These are phyloP conservation scores for Micronycteris hirsuta DNA, from an alignment of 2,113 vertebrate species.

Conservation along the genomic window DNA sequence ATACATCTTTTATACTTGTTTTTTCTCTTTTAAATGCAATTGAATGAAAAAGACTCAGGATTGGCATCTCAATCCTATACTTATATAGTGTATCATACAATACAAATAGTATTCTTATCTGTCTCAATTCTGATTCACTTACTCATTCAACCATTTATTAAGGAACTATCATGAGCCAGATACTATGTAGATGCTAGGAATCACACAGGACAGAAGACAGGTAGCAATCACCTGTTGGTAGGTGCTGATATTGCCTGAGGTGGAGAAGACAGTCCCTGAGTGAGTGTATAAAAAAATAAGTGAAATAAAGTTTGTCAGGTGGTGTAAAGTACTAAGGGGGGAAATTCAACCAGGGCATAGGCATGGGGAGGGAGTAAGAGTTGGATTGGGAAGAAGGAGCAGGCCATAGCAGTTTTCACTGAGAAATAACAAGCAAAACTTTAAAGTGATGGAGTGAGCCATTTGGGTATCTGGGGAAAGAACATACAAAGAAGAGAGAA, in stretches of 20 bases:
- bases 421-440: neutral
- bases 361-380: neutral
- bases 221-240: neutral
- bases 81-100: neutral
- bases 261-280: neutral
- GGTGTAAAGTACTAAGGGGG: neutral
- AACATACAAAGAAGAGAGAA: neutral
- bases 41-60: neutral
- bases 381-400: neutral
- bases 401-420: neutral
- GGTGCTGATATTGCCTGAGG: neutral
- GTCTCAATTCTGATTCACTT: neutral
- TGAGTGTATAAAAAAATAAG: neutral
- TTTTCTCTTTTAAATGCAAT: neutral
- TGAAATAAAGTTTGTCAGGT: neutral
- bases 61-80: neutral
- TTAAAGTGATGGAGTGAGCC: neutral
- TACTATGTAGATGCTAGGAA: neutral
- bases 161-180: neutral
- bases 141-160: neutral
- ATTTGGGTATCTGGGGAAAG: neutral
- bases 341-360: neutral
- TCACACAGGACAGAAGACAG: neutral
- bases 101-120: neutral
- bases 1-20: neutral